phyloP scores from a whole-genome alignment of 2,113 vertebrate genomes.

The Carollia perspicillata region DNA sequence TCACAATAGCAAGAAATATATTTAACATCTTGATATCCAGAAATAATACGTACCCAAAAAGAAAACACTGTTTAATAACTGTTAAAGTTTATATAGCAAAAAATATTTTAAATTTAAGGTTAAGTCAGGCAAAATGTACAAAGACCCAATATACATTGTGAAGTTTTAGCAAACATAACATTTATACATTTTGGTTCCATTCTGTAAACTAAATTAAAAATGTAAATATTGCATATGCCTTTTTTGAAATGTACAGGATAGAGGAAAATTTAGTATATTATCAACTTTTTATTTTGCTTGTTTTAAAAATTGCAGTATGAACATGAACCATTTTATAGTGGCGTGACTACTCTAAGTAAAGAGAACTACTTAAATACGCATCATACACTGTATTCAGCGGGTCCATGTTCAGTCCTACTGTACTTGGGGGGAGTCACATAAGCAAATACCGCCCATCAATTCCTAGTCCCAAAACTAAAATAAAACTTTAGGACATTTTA shows the following conservation, averaged over 20 bases:
- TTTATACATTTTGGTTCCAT: constrained; percentile 98
- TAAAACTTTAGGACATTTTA: constrained; percentile 64
- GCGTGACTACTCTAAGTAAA: constrained; percentile 70
- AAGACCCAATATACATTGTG: constrained; percentile 91
- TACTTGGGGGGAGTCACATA: constrained; percentile 74
- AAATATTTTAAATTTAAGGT: constrained; percentile 91
- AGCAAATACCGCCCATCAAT: constrained; percentile 69
- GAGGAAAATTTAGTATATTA: constrained; percentile 81
- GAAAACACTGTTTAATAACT: constrained; percentile 95
- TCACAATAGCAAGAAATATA: constrained; percentile 86
- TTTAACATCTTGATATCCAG: constrained; percentile 90
- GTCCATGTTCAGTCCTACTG: constrained; percentile 85
- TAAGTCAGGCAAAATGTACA: constrained; percentile 90
- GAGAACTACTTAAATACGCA: constrained; percentile 77
- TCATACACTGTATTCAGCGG: constrained; percentile 80
- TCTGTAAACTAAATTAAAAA: constrained; percentile 98
- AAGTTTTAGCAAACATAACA: constrained; percentile 93
- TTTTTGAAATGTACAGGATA: constrained; percentile 92
- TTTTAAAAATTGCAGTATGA: constrained; percentile 81
- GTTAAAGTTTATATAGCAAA: constrained; percentile 92
- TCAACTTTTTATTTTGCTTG: constrained; percentile 79
- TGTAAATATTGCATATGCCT: constrained; percentile 99
- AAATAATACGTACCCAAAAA: constrained; percentile 90
- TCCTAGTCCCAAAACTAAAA: constrained; percentile 56
- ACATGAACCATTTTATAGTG: constrained; percentile 84